Evolutionary conservation across 2,888 invertebrate genomes (phyloP), one percentile per base, ranked within the genome.

Genomic region (Boloria selene): DNA sequence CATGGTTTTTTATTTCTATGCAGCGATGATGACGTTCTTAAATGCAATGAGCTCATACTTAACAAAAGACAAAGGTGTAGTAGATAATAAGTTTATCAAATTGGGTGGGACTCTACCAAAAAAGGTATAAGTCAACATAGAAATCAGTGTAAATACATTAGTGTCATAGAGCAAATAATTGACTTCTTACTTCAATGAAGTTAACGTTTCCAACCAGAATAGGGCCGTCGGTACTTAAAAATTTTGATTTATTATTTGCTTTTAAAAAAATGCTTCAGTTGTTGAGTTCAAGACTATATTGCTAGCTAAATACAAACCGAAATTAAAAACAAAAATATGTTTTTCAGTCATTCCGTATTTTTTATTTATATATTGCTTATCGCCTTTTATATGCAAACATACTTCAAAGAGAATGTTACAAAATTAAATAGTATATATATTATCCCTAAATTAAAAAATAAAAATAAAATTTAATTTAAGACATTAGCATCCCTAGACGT

Each of bases 81-180:
- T 70, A 73, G 79, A 79, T 79, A 80, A 70, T 75, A 66, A 62
- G 69, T 72, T 84, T 89, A 89, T 90, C 89, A 61, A 71, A 76
- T 71, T 83, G 84, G 90, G 86, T 80, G 85, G 83, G 88, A 76
- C 85, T 67, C 60, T 60, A 70, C 87, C 87, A 69, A 83, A 90
- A 81, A 88, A 79, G 90, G 91, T 76, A 76, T 80, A 76, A 75
- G 81, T 77, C 86, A 88, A 90, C 86, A 76, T 65, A 77, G 77
- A 81, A 86, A 88, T 87, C 87, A 83, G 82, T 85, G 82, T 84
- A 80, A 83, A 85, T 78, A 86, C 81, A 84, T 76, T 77, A 78
- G 75, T 68, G 71, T 66, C 68, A 64, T 68, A 71, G 65, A 71
- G 58, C 68, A 72, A 72, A 72, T 71, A 72, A 68, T 72, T 67